Evolutionary conservation across 2,888 invertebrate genomes (phyloP).

Genomic region (Limnephilus marmoratus): DNA sequence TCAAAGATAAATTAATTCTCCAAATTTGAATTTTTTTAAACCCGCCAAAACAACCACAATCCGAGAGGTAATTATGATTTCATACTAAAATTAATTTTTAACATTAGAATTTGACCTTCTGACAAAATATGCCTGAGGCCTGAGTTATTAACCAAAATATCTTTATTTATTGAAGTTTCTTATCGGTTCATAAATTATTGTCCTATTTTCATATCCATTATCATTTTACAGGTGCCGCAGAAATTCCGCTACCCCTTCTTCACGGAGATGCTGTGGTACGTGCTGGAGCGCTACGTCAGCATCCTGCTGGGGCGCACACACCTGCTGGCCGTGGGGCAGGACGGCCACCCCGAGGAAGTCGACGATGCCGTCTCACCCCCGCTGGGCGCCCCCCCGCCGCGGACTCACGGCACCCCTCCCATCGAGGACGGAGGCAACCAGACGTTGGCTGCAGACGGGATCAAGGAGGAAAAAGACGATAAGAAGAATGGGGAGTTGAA

Average conservation of each 20-base stretch:
- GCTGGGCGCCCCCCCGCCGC: constrained; percentile 41
- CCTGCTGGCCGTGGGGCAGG: constrained; percentile 73
- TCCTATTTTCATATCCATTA: background rate
- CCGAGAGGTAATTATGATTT: no score
- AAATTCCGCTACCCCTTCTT: constrained; percentile 99
- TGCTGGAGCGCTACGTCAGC: constrained; percentile 93
- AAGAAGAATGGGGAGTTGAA: constrained; percentile 67
- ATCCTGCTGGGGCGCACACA: constrained; percentile 91
- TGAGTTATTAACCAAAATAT: background rate
- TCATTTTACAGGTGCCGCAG: constrained; percentile 86
- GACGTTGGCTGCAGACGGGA: background rate
- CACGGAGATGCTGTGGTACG: constrained; percentile 99
- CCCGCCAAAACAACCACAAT: no score
- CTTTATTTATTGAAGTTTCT: no score
- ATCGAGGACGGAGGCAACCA: constrained; percentile 57
- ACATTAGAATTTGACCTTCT: no score
- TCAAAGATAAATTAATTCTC: no score
- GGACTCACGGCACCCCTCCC: constrained; percentile 58
- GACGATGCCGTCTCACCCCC: background rate
- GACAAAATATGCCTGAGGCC: no score
- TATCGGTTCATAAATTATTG: background rate
- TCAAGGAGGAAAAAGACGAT: constrained; percentile 49
- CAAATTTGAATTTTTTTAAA: no score
- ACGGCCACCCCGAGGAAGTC: constrained; percentile 67
- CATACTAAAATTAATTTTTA: no score